Evolutionary conservation across 2,888 invertebrate species (phyloP), one percentile per base, ranked within the genome.

Genomic region (Acleris sparsana): DNA sequence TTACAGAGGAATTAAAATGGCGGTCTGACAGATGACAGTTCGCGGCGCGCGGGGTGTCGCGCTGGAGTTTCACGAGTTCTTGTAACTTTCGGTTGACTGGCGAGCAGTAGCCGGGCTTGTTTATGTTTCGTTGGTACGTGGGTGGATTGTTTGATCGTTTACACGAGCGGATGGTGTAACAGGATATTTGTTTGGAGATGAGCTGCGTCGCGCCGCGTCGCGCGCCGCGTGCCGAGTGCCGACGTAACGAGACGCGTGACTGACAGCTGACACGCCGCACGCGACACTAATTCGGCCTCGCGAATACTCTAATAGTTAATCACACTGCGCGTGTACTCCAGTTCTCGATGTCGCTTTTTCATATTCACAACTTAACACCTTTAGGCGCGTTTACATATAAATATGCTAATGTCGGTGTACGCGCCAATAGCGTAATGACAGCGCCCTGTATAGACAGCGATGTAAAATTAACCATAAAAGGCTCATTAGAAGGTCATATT

Each of bases 191-290:
- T 82, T 86, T 80, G 83, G 78, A 80, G 86, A 86, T 86, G 84
- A 88, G 80, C 72, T 73, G 70, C 69, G 74, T 67, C 75, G 71
- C 71, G 75, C 9, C 72, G 76, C 33, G 33, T 13, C 39, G 13
- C 39, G 74, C 74, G 84, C 75, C 84, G 80, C 86, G 86, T 85
- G 82, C 76, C 84, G 84, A 84, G n/a, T n/a, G n/a, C n/a, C 84
- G 84, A 84, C 84, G 78, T 89, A 89, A 91, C 88, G 80, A 82
- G 90, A 89, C 89, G 82, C 76, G 76, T 78, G 88, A 90, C 87
- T 82, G 81, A 70, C 80, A 81, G 78, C 75, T 84, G 89, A 88
- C 88, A 80, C 80, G 73, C 65, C 75, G 75, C 88, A 85, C 87
- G 87, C 80, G 71, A 76, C 75, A 70, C 66, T 73, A 72, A 74